These are phyloP conservation scores for Hybognathus amarus DNA, from an alignment of 2,797 vertebrate species.

Conservation along the genomic window DNA sequence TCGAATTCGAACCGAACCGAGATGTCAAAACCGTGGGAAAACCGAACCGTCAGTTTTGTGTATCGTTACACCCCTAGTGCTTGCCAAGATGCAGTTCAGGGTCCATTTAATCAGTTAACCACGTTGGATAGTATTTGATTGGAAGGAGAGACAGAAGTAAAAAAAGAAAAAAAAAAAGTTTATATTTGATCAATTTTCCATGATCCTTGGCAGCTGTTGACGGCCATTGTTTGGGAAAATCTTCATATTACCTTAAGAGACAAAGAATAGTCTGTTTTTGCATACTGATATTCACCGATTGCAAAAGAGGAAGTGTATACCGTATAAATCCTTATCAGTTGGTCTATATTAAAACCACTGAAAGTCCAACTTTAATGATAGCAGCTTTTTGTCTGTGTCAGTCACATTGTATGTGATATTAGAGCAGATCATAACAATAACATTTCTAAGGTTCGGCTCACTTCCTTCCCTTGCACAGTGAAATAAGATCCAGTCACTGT, in stretches of 20 bases:
- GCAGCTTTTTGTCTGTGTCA: not conserved
- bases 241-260: not conserved
- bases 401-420: not conserved
- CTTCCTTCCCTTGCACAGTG: conserved; percentile 26
- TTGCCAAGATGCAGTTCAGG: conserved; percentile 41
- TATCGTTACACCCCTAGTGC: no score
- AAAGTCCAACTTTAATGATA: not conserved
- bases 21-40: no score
- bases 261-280: not conserved
- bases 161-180: not conserved
- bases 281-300: not conserved
- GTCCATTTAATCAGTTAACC: conserved; percentile 34
- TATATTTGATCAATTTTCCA: conserved; percentile 40
- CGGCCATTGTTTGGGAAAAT: not conserved
- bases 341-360: not conserved
- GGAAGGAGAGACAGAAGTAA: not conserved
- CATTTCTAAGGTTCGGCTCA: conserved; percentile 2
- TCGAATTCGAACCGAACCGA: no score
- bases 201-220: conserved; percentile 38
- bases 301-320: not conserved
- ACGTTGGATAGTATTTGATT: conserved; percentile 13
- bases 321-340: conserved; percentile 6
- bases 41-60: no score
- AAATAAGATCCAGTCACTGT: conserved; percentile 37
- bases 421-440: conserved; percentile 22